These are phyloP conservation scores for Procambarus virginalis DNA, from an alignment of 1,140 invertebrate genomes.

Conservation along the genomic window DNA sequence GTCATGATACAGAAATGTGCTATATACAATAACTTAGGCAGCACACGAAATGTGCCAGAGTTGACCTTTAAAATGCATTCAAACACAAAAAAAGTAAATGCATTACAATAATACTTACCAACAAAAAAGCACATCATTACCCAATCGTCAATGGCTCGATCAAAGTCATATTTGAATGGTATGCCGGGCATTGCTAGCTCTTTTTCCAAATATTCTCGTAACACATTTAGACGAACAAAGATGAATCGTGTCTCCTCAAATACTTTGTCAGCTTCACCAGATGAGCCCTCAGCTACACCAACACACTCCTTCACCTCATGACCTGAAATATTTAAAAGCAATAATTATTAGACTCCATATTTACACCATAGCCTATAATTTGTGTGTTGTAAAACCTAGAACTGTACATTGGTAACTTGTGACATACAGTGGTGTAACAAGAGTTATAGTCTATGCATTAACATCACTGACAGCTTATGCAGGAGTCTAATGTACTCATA, in stretches of 20 bases:
- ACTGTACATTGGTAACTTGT: too few species aligned
- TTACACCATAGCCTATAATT: too few species aligned
- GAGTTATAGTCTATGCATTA: too few species aligned
- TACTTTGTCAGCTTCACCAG: conserved; percentile 75
- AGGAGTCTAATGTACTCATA: too few species aligned
- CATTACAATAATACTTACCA: conserved; percentile 76
- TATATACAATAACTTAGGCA: too few species aligned
- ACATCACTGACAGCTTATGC: too few species aligned
- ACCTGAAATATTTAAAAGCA: conserved; percentile 75
- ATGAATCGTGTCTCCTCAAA: conserved; percentile 87
- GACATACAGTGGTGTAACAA: too few species aligned
- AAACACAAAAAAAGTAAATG: not conserved
- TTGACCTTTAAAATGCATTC: too few species aligned
- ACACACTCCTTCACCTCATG: conserved; percentile 97
- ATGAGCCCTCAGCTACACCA: conserved; percentile 78
- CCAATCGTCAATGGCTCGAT: conserved; percentile 97
- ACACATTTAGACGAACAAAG: conserved; percentile 92
- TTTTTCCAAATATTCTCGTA: conserved; percentile 95
- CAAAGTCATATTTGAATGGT: conserved; percentile 92
- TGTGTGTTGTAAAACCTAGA: too few species aligned
- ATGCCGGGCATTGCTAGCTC: conserved; percentile 95
- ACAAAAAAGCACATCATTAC: conserved; percentile 99
- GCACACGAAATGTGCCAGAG: too few species aligned
- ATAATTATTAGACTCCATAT: not conserved
- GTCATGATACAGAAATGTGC: too few species aligned